Evolutionary conservation across 1,140 invertebrate species (phyloP).

Genomic region (Heterodera carotae): DNA sequence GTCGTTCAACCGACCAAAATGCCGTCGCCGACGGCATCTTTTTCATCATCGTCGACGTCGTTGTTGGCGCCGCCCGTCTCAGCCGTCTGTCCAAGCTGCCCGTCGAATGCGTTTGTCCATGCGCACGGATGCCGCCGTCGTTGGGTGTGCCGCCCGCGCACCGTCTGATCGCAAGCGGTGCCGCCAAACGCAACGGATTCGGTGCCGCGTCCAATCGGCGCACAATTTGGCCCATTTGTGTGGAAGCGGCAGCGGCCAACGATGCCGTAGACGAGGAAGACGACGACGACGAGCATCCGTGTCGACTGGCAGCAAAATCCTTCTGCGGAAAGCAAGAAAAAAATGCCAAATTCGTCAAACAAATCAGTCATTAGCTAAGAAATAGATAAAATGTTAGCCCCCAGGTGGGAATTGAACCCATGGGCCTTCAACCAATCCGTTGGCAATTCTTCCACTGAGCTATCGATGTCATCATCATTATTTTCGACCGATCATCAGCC

Average conservation of each 20-base stretch:
- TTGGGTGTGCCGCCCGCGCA: too few species aligned
- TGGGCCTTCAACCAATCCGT: too few species aligned
- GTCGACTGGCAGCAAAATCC: not conserved
- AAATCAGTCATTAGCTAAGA: too few species aligned
- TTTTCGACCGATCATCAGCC: too few species aligned
- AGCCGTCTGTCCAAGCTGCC: conserved; percentile 4
- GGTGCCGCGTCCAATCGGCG: not conserved
- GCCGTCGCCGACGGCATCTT: not conserved
- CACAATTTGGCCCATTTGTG: conserved; percentile 13
- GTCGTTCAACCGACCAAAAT: not conserved
- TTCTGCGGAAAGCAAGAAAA: not conserved
- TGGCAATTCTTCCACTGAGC: too few species aligned
- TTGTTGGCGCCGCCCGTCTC: not conserved
- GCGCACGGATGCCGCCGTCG: not conserved
- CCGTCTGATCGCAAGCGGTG: not conserved
- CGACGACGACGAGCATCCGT: too few species aligned
- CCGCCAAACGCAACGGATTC: not conserved
- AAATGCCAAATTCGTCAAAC: too few species aligned
- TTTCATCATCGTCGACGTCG: not conserved
- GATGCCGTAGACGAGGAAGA: not conserved
- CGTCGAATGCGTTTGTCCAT: not conserved
- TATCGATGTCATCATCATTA: too few species aligned
- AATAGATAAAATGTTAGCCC: too few species aligned
- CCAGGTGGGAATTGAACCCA: too few species aligned
- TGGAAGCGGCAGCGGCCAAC: not conserved